Conservation (phyloP, 2,888 invertebrate species). For the Tiphia femorata region DNA sequence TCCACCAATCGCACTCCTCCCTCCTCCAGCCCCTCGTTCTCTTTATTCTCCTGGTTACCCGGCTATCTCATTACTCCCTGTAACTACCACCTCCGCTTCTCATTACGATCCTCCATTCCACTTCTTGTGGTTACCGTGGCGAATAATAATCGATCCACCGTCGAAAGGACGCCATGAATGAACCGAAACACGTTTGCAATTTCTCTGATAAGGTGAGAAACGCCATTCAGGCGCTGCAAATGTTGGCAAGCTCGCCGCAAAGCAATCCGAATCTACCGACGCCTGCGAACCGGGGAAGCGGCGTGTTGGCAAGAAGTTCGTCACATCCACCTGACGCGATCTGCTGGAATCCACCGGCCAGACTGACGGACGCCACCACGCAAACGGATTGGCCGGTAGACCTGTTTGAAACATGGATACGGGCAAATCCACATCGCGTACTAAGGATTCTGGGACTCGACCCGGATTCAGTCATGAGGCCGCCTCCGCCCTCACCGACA, state of each 20-base stretch:
- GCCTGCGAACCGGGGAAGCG: slow-evolving; percentile 63
- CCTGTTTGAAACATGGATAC: slow-evolving; percentile 75
- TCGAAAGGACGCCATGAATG: no score
- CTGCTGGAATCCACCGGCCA: slow-evolving; percentile 75
- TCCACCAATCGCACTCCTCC: no score
- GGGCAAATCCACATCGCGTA: slow-evolving; percentile 81
- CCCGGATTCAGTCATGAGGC: slow-evolving; percentile 69
- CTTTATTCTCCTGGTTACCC: no score
- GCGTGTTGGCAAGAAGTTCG: slow-evolving; percentile 80
- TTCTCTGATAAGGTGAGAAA: slow-evolving; percentile 88
- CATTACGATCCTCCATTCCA: no score
- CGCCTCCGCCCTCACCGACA: slow-evolving; percentile 56
- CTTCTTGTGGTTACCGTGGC: no score
- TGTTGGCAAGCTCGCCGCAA: slow-evolving; percentile 85
- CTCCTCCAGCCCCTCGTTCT: no score
- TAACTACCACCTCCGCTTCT: no score
- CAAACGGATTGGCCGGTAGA: slow-evolving; percentile 77
- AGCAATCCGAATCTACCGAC: slow-evolving; percentile 85
- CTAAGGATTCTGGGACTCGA: slow-evolving; percentile 82
- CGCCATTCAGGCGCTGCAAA: slow-evolving; percentile 87
- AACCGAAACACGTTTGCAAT: no score
- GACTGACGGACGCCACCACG: slow-evolving; percentile 68
- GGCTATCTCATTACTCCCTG: no score
- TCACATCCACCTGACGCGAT: slow-evolving; percentile 90
- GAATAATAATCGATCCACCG: no score